Base-by-base conservation (phyloP, 2,797 vertebrate species). In the Sebastolobus alascanus region DNA sequence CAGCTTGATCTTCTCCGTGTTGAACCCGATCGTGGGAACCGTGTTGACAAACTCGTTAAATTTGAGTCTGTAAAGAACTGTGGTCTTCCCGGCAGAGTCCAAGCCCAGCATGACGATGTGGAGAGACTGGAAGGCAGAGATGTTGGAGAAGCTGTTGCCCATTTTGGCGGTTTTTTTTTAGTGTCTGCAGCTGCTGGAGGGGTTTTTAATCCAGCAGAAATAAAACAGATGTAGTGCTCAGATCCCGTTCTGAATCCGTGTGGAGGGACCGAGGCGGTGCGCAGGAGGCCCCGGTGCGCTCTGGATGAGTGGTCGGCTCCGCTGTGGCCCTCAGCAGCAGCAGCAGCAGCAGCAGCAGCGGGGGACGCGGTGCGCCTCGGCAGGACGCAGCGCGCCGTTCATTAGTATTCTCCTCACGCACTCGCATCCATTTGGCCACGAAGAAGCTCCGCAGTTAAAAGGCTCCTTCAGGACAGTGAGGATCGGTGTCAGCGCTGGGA, bases 31-130 rank as follows among this genome's bases (percentile, higher is more conserved):
- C 54, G 98, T 99, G 65, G 98, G 98, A 37, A 99, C 98, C 0
- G 98, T 99, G 95, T 99, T 99, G 79, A 99, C 98, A 60, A 99
- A 99, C 90, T 99, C 98, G 75, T 99, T 99, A 84, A 99, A 98
- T 93, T 99, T 98, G 37, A 99, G 95, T 43, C 98, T 92, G 93
- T 99, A 99, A 0, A 99, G 96, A 31, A 99, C 98, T 0, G 98
- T 99, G 85, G 98, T 99, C 89, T 99, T 99, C 54, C 98, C 98
- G 1, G 98, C 98, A 1, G 98, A 99, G 89, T 99, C 98, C 96
- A 99, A 88, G 50, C 98, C 98, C 91, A 99, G 95, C 97, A 99
- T 99, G 88, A 99, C 98, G 80, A 99, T 98, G 93, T 99, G 98
- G 12, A 99, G 96, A 1, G 98, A 98, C 96, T 99, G 98, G 94